Percentiles rank a stretch among this genome's conserved stretches.
phyloP scores from a whole-genome alignment of 2,113 vertebrate genomes.

The Sakesphorus luctuosus region DNA sequence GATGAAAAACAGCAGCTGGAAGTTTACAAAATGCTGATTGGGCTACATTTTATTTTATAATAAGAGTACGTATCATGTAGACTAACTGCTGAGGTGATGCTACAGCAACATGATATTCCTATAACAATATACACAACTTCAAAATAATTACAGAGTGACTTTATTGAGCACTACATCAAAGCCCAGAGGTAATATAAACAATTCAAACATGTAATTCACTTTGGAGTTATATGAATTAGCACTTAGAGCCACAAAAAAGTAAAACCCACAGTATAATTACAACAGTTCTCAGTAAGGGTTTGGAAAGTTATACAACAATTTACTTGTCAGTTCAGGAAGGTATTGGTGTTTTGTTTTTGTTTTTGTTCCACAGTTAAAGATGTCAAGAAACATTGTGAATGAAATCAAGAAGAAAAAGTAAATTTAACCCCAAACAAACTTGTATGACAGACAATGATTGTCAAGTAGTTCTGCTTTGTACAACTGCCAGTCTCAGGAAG shows the following conservation, averaged over 20 bases:
- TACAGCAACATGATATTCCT: background rate
- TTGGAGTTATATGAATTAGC: background rate
- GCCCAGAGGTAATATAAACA: background rate
- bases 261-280: conserved; percentile 3
- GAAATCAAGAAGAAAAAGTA: background rate
- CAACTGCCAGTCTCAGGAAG: background rate
- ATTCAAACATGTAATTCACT: background rate
- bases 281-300: background rate
- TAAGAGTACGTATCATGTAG: background rate
- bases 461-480: background rate
- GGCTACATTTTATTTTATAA: background rate
- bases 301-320: background rate
- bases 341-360: background rate
- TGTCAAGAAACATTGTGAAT: background rate
- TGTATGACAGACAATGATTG: background rate
- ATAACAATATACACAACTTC: background rate
- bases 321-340: background rate
- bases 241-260: background rate
- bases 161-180: background rate
- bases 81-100: background rate
- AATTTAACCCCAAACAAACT: background rate
- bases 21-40: background rate
- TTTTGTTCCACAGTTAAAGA: background rate
- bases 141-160: conserved; percentile 5
- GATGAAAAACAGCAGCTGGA: background rate